Evolutionary conservation across 2,888 invertebrate species (phyloP).

Genomic region (Acleris holmiana): DNA sequence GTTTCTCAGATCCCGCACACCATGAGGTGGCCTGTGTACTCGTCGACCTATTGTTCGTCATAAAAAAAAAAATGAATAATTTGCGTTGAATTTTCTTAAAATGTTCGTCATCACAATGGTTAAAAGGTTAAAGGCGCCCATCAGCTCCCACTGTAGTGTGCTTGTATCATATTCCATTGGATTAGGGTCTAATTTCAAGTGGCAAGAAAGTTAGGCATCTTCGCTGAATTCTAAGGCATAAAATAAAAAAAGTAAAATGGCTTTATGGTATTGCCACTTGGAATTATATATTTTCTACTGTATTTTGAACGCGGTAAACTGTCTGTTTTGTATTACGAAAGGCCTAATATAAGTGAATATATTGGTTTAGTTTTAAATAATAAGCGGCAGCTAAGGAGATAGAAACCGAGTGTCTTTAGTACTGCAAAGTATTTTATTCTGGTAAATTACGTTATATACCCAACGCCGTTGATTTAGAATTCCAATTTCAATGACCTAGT

Average conservation of each 20-base stretch:
- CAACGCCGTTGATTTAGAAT: too few relatives aligned
- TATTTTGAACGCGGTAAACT: slow-evolving; percentile 1
- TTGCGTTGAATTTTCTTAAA: too few relatives aligned
- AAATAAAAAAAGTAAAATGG: too few relatives aligned
- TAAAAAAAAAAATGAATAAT: too few relatives aligned
- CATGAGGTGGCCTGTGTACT: too few relatives aligned
- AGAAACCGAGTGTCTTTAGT: neutral
- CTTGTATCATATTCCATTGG: slow-evolving; percentile 11
- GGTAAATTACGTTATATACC: too few relatives aligned
- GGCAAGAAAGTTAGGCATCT: neutral
- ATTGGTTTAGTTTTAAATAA: slow-evolving; percentile 20
- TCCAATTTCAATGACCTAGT: too few relatives aligned
- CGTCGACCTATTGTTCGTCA: too few relatives aligned
- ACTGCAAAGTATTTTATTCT: too few relatives aligned
- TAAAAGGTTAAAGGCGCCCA: neutral
- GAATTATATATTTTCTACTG: neutral
- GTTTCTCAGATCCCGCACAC: too few relatives aligned
- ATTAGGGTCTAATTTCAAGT: slow-evolving; percentile 8
- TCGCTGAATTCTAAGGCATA: neutral
- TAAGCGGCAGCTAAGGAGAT: neutral
- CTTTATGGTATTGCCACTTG: too few relatives aligned
- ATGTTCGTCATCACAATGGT: neutral
- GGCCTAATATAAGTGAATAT: slow-evolving; percentile 32
- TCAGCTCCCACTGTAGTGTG: slow-evolving; percentile 1
- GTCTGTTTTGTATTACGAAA: slow-evolving; percentile 14